Percentiles rank a stretch among this genome's conserved stretches.
Evolutionary conservation across 1,140 invertebrate species (phyloP).

Genomic region (Temnothorax curvispinosus): DNA sequence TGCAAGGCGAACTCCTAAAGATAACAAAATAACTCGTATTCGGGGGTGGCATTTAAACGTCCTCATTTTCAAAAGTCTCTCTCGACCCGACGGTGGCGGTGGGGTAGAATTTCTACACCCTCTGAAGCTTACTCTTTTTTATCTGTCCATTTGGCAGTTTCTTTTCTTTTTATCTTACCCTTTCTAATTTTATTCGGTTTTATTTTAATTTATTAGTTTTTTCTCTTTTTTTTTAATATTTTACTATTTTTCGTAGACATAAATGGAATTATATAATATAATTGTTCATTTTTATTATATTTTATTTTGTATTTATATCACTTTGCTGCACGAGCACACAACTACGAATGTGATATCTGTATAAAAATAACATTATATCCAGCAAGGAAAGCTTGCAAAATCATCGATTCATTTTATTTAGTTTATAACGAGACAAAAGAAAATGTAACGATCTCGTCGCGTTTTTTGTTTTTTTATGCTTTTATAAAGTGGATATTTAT

Average conservation of each 20-base stretch:
- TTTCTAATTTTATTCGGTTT: background rate
- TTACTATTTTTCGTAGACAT: background rate
- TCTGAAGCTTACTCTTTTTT: slow-evolving; percentile 36
- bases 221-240: background rate
- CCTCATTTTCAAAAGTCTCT: slow-evolving; percentile 74
- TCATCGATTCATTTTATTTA: background rate
- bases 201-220: background rate
- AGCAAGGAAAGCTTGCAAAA: no score
- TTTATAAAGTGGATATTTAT: background rate
- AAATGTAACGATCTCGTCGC: background rate
- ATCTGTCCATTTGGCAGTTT: slow-evolving; percentile 21
- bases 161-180: no score
- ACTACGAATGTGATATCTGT: no score
- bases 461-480: background rate
- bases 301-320: no score
- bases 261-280: background rate
- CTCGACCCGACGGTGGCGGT: slow-evolving; percentile 1
- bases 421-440: background rate
- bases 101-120: slow-evolving; percentile 55
- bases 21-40: slow-evolving; percentile 79
- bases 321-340: no score
- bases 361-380: no score
- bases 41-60: slow-evolving; percentile 74
- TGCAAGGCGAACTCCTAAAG: slow-evolving; percentile 67
- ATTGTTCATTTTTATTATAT: background rate